Evolutionary conservation across 2,888 invertebrate species (phyloP).

Genomic region (Stomorhina lunata): DNA sequence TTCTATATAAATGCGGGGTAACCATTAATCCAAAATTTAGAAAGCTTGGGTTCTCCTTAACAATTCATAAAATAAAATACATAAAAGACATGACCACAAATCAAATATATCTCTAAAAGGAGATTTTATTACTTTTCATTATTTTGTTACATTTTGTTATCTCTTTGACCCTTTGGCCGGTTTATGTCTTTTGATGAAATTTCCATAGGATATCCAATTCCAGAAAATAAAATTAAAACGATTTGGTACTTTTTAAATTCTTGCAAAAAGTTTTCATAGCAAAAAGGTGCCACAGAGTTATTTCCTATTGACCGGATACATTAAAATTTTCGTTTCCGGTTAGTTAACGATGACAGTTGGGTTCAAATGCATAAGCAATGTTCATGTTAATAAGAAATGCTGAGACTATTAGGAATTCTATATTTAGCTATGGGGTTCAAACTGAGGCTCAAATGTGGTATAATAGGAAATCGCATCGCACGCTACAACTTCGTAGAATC

Average conservation of each 20-base stretch:
- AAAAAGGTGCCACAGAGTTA: constrained; percentile 9
- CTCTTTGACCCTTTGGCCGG: neutral
- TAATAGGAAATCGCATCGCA: too few species aligned
- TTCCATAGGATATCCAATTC: constrained; percentile 7
- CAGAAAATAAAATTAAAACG: neutral
- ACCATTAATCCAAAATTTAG: too few species aligned
- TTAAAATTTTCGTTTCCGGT: constrained; percentile 51
- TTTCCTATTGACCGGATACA: constrained; percentile 38
- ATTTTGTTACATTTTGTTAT: neutral
- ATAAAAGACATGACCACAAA: neutral
- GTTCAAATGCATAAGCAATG: neutral
- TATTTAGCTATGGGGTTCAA: too few species aligned
- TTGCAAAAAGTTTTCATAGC: neutral
- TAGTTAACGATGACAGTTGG: neutral
- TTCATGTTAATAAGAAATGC: too few species aligned
- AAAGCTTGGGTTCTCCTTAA: too few species aligned
- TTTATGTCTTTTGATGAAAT: neutral
- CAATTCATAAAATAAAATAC: too few species aligned
- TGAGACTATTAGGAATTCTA: too few species aligned
- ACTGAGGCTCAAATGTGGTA: too few species aligned
- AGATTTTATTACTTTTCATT: neutral
- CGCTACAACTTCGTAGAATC: too few species aligned
- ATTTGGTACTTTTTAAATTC: neutral
- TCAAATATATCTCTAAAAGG: constrained; percentile 1
- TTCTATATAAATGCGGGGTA: too few species aligned